Base-by-base conservation (phyloP, 2,888 invertebrate species). In the Ganaspis brasiliensis region DNA sequence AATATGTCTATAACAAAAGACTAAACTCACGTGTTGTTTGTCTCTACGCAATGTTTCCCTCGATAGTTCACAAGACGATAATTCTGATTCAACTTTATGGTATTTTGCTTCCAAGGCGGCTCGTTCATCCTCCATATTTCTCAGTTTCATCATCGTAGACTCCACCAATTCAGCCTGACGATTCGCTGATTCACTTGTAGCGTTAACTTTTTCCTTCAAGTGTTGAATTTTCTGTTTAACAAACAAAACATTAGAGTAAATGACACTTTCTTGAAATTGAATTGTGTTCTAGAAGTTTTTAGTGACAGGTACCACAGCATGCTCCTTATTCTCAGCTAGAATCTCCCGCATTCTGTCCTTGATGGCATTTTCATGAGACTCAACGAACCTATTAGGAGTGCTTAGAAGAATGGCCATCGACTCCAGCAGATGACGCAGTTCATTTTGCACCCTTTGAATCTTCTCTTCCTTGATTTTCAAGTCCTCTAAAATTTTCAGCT, bases 271-370 rank as follows among this genome's bases (percentile, higher is more conserved):
- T n/a, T n/a, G n/a, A 14, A 16, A 37, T 0, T 16, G 10, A 16
- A n/a, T 19, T 19, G 10, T 9, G 8, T 61, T 31, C 55, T 24
- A 24, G 26, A 45, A 55, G 37, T 26, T 12, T n/a, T 63, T 31
- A 31, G 40, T 26, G 0, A 24, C 63, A 75, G 93, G 91, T 93
- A 96, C 97, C 91, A 95, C 93, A 84, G 94, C 92, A 92, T 95
- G 95, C 81, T 96, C 95, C 90, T 96, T 96, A 90, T 95, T 95
- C 77, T 97, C 97, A 77, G 93, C 94, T 35, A 96, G 92, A 59
- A 96, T 93, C 90, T 97, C 96, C 19, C 96, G 93, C 74, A 97
- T 94, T 81, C 96, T 93, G 80, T 97, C 97, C 89, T 96, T 96
- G 79, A 97, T 95, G 40, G 96, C 93, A 71, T 94, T 94, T 89